These are phyloP conservation scores for Coremacera marginata DNA, from an alignment of 2,888 invertebrate genomes.

Conservation along the genomic window DNA sequence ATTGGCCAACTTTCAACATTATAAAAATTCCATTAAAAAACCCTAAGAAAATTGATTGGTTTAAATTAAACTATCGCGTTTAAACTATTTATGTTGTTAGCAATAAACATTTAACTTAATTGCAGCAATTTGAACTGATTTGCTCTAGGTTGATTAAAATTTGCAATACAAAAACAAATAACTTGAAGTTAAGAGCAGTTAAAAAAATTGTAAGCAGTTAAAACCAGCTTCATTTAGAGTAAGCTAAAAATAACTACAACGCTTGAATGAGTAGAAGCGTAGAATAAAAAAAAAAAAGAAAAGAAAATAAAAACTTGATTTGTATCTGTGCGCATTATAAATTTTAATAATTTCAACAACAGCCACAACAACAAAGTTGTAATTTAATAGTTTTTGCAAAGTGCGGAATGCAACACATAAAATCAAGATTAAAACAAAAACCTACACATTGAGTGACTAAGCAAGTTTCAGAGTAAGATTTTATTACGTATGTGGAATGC, in stretches of 20 bases:
- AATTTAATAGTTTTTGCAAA: no score
- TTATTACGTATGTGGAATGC: no score
- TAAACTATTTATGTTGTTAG: constrained; percentile 6
- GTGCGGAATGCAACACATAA: no score
- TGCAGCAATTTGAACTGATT: constrained; percentile 31
- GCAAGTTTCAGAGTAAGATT: no score
- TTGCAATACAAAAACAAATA: not conserved
- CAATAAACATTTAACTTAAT: constrained; percentile 12
- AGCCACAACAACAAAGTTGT: no score
- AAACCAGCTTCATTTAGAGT: no score
- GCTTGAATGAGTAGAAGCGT: not conserved
- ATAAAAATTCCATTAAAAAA: no score
- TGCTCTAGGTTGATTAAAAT: constrained; percentile 4
- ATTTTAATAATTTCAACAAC: no score
- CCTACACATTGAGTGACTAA: no score
- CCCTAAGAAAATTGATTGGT: no score
- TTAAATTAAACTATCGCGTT: not conserved
- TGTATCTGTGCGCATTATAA: not conserved
- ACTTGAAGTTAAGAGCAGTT: not conserved
- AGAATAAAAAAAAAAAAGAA: not conserved
- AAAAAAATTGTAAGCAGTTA: not conserved
- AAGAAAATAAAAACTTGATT: not conserved
- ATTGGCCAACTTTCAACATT: no score
- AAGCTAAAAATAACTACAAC: not conserved
- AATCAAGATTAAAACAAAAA: no score